Conservation (phyloP, 2,888 invertebrate genomes). For the Mythimna lalbum region DNA sequence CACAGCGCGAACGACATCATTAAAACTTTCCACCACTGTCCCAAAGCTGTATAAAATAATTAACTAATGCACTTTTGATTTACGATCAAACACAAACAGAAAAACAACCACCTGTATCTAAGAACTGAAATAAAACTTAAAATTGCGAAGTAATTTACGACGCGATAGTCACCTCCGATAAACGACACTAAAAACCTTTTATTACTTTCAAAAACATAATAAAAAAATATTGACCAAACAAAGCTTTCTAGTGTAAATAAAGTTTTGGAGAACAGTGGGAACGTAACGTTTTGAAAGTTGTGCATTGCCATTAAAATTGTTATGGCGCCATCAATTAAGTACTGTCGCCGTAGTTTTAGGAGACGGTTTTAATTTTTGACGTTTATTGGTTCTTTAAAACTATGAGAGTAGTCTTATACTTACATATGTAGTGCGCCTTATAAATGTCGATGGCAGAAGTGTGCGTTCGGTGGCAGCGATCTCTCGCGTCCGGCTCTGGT, state of each 20-base stretch:
- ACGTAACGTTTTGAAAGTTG: conserved; percentile 72
- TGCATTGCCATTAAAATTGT: conserved; percentile 84
- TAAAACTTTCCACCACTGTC: conserved; percentile 37
- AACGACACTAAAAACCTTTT: conserved; percentile 72
- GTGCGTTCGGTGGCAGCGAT: background rate
- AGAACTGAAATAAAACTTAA: conserved; percentile 66
- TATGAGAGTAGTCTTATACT: conserved; percentile 21
- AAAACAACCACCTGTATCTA: conserved; percentile 36
- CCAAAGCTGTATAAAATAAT: conserved; percentile 42
- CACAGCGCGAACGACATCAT: conserved; percentile 31
- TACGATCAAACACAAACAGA: conserved; percentile 34
- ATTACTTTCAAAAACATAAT: conserved; percentile 82
- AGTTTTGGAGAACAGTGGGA: conserved; percentile 79
- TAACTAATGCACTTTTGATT: conserved; percentile 58
- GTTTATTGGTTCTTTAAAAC: conserved; percentile 71
- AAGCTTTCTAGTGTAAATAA: conserved; percentile 83
- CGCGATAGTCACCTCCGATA: conserved; percentile 74
- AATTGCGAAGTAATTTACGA: conserved; percentile 71
- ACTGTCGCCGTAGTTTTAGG: conserved; percentile 83
- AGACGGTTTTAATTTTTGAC: conserved; percentile 83
- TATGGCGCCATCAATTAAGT: conserved; percentile 84
- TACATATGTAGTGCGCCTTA: conserved; percentile 17
- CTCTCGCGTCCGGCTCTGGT: too few relatives aligned
- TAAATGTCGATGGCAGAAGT: conserved; percentile 31
- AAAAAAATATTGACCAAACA: conserved; percentile 78